These are phyloP conservation scores for Ibidorhyncha struthersii DNA, from an alignment of 2,113 vertebrate genomes.

Conservation along the genomic window DNA sequence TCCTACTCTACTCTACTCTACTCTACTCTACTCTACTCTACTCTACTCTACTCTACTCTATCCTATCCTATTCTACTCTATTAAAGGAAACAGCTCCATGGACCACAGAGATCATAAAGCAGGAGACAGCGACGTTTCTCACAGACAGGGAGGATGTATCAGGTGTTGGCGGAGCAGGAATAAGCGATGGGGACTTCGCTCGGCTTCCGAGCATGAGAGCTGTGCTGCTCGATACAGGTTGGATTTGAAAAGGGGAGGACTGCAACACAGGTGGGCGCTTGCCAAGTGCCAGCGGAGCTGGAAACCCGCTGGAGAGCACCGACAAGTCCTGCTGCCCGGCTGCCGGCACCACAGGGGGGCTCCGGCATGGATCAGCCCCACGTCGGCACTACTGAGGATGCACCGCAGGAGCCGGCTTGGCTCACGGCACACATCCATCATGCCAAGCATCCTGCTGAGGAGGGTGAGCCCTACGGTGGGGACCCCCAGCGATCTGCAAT, in stretches of 20 bases:
- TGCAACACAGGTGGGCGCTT: not conserved
- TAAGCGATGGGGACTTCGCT: not conserved
- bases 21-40: not conserved
- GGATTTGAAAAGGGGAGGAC: not conserved
- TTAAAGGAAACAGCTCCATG: not conserved
- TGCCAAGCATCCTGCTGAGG: not conserved
- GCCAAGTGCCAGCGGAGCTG: not conserved
- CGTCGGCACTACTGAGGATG: rapidly evolving
- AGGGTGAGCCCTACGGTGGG: not conserved
- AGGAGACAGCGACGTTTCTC: not conserved
- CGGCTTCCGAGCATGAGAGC: too few relatives aligned
- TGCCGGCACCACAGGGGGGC: rapidly evolving
- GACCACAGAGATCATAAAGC: not conserved
- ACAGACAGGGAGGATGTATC: not conserved
- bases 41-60: too few relatives aligned
- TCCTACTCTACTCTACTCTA: too few relatives aligned
- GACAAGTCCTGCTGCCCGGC: rapidly evolving
- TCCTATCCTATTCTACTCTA: not conserved
- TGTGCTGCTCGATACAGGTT: not conserved
- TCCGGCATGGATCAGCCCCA: not conserved
- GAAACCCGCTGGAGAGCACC: not conserved
- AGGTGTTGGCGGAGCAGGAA: not conserved
- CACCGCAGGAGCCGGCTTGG: rapidly evolving
- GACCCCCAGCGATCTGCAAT: rapidly evolving
- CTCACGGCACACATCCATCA: rapidly evolving